phyloP scores from a whole-genome alignment of 2,888 invertebrate species.

The Chymomyza fuscimana region DNA sequence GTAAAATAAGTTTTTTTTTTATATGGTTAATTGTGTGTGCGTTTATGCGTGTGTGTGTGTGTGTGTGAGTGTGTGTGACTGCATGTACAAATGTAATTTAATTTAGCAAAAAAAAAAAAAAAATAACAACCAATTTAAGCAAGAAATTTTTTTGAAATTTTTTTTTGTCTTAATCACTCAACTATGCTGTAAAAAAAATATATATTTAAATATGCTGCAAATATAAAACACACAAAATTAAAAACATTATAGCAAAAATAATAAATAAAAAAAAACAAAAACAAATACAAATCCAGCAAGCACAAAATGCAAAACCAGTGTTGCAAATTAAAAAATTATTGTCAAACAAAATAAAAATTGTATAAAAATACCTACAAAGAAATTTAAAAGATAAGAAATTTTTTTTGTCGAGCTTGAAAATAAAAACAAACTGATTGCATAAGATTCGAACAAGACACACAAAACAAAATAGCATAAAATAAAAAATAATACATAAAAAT shows the following conservation, averaged over 20 bases:
- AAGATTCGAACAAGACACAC: constrained; percentile 17
- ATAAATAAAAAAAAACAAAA: constrained; percentile 32
- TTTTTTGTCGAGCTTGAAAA: constrained; percentile 26
- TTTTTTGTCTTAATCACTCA: constrained; percentile 31
- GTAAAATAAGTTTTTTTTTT: constrained; percentile 32
- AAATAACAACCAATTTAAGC: constrained; percentile 28
- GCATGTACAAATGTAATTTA: constrained; percentile 68
- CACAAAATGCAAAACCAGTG: constrained; percentile 18
- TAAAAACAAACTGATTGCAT: constrained; percentile 18
- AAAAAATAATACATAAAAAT: constrained; percentile 28
- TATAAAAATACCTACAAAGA: constrained; percentile 54
- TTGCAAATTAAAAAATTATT: constrained; percentile 51
- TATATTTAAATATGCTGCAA: constrained; percentile 29
- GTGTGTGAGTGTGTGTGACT: constrained; percentile 23
- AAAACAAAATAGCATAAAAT: constrained; percentile 15
- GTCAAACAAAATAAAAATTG: constrained; percentile 52
- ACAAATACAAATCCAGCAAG: constrained; percentile 15
- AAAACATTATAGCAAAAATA: constrained; percentile 40
- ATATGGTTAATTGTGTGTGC: constrained; percentile 9
- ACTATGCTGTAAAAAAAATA: constrained; percentile 27
- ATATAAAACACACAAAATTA: constrained; percentile 22
- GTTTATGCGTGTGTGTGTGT: constrained; percentile 22
- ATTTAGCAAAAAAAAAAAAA: constrained; percentile 58
- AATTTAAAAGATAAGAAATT: constrained; percentile 34
- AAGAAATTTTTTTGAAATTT: constrained; percentile 53